Percentiles rank a stretch among this genome's conserved stretches.
Conservation (phyloP, 2,113 vertebrate species). For the Nycticorax nycticorax region DNA sequence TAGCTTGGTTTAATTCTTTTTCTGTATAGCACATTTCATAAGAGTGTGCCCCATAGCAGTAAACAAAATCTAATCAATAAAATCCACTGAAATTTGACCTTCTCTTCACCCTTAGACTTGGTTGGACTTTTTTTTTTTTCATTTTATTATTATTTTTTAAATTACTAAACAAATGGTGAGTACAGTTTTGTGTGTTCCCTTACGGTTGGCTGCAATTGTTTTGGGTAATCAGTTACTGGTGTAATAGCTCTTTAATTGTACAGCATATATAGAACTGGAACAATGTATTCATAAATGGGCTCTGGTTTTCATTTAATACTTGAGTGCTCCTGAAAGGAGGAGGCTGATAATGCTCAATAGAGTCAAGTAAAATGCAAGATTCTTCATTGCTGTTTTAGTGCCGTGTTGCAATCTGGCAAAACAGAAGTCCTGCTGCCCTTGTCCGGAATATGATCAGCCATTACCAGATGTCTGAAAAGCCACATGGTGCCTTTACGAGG, state of each 20-base stretch:
- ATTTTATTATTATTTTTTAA: background rate
- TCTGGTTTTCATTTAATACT: conserved; percentile 42
- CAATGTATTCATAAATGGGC: background rate
- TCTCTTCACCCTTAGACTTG: conserved; percentile 24
- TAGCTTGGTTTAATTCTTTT: conserved; percentile 26
- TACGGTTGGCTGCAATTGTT: background rate
- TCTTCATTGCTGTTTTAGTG: background rate
- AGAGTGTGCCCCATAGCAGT: background rate
- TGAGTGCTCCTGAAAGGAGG: background rate
- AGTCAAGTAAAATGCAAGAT: conserved; percentile 18
- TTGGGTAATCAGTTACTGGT: background rate
- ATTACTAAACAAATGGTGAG: conserved; percentile 12
- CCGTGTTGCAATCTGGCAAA: background rate
- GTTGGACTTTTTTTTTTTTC: background rate
- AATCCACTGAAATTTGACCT: conserved; percentile 54
- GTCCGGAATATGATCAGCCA: background rate
- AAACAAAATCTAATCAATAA: conserved; percentile 58
- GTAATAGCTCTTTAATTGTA: conserved; percentile 28
- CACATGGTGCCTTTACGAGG: background rate
- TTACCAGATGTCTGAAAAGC: conserved; percentile 9
- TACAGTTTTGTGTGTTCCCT: background rate
- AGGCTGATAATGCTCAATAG: background rate
- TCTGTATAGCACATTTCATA: background rate
- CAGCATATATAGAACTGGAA: background rate
- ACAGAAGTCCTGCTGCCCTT: background rate